Conservation (phyloP, 2,888 invertebrate genomes). For the Sipha maydis region DNA sequence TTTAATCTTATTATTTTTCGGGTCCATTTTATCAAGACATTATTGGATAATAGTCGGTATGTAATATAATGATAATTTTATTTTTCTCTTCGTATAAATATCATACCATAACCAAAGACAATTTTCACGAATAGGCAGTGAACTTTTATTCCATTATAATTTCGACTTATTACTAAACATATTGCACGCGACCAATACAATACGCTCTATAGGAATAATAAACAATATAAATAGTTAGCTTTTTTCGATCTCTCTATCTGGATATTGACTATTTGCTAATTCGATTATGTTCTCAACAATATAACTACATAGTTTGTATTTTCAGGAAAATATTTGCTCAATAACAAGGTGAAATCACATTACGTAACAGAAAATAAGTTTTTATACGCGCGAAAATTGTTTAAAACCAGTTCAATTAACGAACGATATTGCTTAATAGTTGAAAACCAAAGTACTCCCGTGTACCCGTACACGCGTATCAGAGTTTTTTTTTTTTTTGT, state of each 20-base stretch:
- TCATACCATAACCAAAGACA: too few relatives aligned
- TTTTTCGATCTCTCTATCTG: background rate
- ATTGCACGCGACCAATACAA: too few relatives aligned
- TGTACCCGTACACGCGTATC: background rate
- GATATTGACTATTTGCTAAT: background rate
- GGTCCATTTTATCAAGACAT: background rate
- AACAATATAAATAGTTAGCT: background rate
- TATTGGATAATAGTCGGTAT: too few relatives aligned
- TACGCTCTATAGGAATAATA: too few relatives aligned
- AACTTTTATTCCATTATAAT: background rate
- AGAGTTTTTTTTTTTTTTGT: background rate
- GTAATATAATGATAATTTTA: background rate
- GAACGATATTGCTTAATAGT: background rate
- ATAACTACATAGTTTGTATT: background rate
- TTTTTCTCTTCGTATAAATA: background rate
- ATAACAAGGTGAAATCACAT: slow-evolving; percentile 11
- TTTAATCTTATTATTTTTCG: background rate
- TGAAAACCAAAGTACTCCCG: background rate
- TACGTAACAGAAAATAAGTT: slow-evolving; percentile 15
- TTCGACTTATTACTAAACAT: background rate
- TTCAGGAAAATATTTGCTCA: slow-evolving; percentile 53
- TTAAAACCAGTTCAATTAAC: background rate
- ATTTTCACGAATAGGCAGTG: background rate
- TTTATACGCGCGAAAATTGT: background rate
- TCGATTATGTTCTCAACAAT: background rate